A percentile compares a stretch with the other conserved stretches of the same genome.
These are phyloP conservation scores for Neria commutata DNA, from an alignment of 2,888 invertebrate species.

Conservation along the genomic window DNA sequence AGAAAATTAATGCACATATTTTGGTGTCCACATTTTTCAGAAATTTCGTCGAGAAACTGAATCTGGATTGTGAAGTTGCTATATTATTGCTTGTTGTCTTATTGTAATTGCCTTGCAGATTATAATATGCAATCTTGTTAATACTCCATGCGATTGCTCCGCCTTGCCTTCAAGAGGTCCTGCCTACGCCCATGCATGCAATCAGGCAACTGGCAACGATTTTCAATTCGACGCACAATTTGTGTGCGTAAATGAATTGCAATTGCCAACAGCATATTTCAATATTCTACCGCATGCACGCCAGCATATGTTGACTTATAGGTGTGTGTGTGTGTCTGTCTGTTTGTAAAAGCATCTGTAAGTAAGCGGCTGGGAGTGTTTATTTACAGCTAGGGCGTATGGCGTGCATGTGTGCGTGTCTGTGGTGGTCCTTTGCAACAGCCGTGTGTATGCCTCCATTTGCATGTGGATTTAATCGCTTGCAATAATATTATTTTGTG, in stretches of 20 bases:
- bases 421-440: neutral
- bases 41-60: no score
- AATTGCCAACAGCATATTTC: constrained; percentile 9
- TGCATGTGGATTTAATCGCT: constrained; percentile 33
- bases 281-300: neutral
- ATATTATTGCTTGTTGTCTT: no score
- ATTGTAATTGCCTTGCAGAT: no score
- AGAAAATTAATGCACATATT: no score
- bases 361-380: neutral
- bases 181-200: neutral
- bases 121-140: no score
- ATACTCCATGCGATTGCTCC: no score
- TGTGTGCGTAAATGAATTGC: constrained; percentile 8
- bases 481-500: constrained; percentile 38
- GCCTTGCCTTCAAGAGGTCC: no score
- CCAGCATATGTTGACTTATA: neutral
- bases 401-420: neutral
- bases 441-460: constrained; percentile 11
- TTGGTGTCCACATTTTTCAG: no score
- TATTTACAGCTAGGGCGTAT: neutral
- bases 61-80: no score
- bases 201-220: neutral
- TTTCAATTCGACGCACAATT: constrained; percentile 8
- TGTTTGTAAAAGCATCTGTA: neutral
- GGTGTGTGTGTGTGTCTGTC: neutral